Base-by-base conservation (phyloP, 23 tunicate genomes). In the Pegea sp. region DNA sequence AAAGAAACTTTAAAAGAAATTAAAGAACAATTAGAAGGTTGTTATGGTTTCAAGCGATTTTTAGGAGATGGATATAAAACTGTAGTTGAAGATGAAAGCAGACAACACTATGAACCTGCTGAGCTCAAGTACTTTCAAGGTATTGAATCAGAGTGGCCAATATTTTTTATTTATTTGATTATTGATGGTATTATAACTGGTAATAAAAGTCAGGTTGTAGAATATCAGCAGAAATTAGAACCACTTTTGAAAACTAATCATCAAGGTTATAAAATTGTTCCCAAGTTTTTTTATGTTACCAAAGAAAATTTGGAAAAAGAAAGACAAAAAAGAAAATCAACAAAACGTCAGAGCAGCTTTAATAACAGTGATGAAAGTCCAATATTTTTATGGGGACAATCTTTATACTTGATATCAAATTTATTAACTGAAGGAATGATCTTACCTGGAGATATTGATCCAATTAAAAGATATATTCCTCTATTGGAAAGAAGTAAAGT, bases 111-210 rank as follows among this genome's bases (percentile, higher is more conserved):
- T 48, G 57, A 58, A 26, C 96, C 96, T 4, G 69, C 81, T 29
- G 96, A 86, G 55, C 57, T 86, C 33, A 86, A 74, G 53, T 28
- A 19, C 2, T 86, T 86, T 49, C 46, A 74, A 23, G 64, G 63
- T 8, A 62, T 86, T 43, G 96, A 86, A 59, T 86, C 72, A 23
- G 86, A 86, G 46, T 86, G 96, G 96, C 96, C 96, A 11, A 22
- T 86, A 46, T 86, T 86, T 64, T 67, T 67, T 58, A 63, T 75
- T 57, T 74, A 74, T 58, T 22, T 58, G 30, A 63, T 75, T 2
- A 57, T 86, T 4, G 75, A 73, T 58, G 84, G 68, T 22, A 58
- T 73, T 2, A 24, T 73, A 3, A 31, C 57, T 57, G 65, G 57
- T 20, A 64, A 74, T 8, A 49, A 24, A 31, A 32, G 68, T 29